Base-by-base conservation (phyloP, 2,113 vertebrate species). In the Thalassoma bifasciatum region DNA sequence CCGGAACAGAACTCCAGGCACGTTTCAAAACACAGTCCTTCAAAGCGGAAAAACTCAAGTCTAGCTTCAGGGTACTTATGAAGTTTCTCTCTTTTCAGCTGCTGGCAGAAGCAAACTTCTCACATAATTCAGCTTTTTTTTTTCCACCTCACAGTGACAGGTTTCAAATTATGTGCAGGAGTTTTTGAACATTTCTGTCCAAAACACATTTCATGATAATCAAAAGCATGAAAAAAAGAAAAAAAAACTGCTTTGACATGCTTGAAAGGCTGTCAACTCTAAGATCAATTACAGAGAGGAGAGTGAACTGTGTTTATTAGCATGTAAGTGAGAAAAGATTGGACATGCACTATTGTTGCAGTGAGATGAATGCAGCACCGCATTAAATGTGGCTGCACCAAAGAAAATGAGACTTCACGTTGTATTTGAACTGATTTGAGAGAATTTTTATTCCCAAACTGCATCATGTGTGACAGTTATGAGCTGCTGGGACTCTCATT, bases 41-140 rank as follows among this genome's bases (percentile, higher is more conserved):
- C 75, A 83, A 67, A 87, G 58, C 57, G 8, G n/a, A 71, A 38
- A 10, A 79, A 66, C 53, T 81, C 51, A 63, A 83, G 46, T 75
- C 50, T 61, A 63, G 53, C 61, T 75, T 60, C 16, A 49, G 69
- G 63, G 22, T 59, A 47, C 52, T 58, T 64, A 9, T 19, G 38
- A 76, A 63, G 72, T 79, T 66, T 78, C 23, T 64, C 30, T 50
- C 13, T 66, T 61, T 56, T 69, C 53, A 52, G 59, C 68, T 77
- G 37, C 54, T 30, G 60, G 49, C 40, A 38, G 21, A 16, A 30
- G 65, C 21, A 74, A 79, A 24, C 30, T 67, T 65, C 23, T 66
- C 60, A 62, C 51, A 50, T 59, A 74, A 66, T 24, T n/a, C 36
- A 53, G 1, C 3, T 36, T 60, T 37, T 36, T 14, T 40, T 70